Conservation (phyloP, 2,113 vertebrate species). For the Chlorodrepanis virens region DNA sequence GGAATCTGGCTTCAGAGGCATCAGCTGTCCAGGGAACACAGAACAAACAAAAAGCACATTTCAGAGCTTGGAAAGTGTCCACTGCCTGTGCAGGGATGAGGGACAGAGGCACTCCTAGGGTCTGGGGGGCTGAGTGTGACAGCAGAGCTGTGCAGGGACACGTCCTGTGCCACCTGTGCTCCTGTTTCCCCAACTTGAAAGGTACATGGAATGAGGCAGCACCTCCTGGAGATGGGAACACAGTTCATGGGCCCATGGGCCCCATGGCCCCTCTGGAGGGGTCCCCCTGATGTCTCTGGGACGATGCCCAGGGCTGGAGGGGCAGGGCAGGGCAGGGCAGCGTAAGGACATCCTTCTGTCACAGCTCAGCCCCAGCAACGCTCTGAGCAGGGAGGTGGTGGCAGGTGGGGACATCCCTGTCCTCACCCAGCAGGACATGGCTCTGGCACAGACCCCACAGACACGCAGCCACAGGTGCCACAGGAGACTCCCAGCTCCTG, state of each 20-base stretch:
- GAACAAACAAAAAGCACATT: neutral
- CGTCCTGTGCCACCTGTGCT: neutral
- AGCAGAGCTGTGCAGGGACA: neutral
- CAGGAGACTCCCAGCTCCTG: neutral
- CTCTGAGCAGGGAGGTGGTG: neutral
- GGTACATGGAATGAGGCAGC: neutral
- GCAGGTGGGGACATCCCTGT: neutral
- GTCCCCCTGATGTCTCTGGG: fast-evolving
- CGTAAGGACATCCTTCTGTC: fast-evolving
- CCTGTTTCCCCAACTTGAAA: neutral
- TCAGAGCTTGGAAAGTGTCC: neutral
- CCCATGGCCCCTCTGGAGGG: neutral
- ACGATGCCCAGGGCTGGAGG: neutral
- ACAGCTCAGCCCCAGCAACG: neutral
- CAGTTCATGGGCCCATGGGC: neutral
- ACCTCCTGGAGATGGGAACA: neutral
- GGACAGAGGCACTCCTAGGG: neutral
- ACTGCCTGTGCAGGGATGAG: neutral
- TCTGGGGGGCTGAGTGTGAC: neutral
- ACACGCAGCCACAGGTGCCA: fast-evolving
- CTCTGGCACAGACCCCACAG: neutral
- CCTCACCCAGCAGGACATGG: fast-evolving
- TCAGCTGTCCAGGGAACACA: neutral
- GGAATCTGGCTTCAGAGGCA: neutral
- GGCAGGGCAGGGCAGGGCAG: neutral